Base-by-base conservation (phyloP, 2,113 vertebrate species). In the Cercopithecus mona region DNA sequence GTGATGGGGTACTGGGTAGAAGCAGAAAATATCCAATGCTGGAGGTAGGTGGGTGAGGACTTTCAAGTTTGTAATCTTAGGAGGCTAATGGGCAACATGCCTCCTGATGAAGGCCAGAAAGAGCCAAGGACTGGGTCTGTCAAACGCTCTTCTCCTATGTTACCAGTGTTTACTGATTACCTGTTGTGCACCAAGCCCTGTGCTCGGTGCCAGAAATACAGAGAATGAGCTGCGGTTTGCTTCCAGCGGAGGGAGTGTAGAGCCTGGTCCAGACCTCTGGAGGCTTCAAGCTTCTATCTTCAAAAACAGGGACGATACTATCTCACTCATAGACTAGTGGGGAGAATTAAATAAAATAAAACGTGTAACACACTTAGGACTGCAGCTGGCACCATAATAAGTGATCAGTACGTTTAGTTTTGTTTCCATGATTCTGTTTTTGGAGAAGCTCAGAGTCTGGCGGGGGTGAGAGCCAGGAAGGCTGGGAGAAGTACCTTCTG, bases 261-360 rank as follows among this genome's bases (percentile, higher is more conserved):
- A 88, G 75, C 11, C 73, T 59, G 55, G 81, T 25, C 38, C 52
- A 70, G 11, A 38, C 32, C 57, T 52, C 13, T 3, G 4, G 32
- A 66, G 35, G 23, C 81, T 55, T 85, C 4, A 5, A 85, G 18
- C 78, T 43, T 6, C 57, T 75, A 3, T 32, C 50, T 93, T 81
- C 57, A 70, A 61, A 68, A 82, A 38, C 14, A 14, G 64, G 22
- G 32, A 38, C 43, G 6, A 6, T 35, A 32, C 5, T 32, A 4
- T 78, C 52, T 93, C 84, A 66, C 64, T 50, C 32, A 6, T 30
- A 50, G 55, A 23, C 73, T 66, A 32, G 23, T 45, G 30, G 75
- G 72, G 89, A 83, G 38, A 91, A 75, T 93, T 12, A 94, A 94
- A 86, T 89, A 61, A 93, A 92, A 73, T 2, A 32, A 66, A 88